Conservation (phyloP, 1,140 invertebrate species). For the Steinernema feltiae region DNA sequence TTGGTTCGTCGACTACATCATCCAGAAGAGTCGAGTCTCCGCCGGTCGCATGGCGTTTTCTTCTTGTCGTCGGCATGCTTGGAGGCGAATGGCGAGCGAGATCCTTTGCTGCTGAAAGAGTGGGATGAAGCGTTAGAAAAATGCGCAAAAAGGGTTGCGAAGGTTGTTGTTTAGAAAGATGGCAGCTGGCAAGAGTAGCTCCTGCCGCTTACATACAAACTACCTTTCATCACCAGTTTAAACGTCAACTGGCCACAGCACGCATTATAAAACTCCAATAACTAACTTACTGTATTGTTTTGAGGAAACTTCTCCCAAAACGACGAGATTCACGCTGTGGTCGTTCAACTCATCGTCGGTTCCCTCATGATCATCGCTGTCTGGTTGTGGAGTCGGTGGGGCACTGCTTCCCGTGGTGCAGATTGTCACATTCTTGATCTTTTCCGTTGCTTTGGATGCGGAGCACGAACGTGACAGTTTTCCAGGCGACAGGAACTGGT, state of each 20-base stretch:
- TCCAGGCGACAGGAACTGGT: neutral
- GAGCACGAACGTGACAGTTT: neutral
- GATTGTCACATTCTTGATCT: neutral
- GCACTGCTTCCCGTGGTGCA: neutral
- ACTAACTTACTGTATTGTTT: constrained; percentile 44
- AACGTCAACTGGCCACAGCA: neutral
- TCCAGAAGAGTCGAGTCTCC: constrained; percentile 19
- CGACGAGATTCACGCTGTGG: constrained; percentile 51
- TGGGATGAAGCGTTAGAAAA: neutral
- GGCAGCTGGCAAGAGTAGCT: no score
- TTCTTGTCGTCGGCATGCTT: neutral
- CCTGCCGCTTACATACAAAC: no score
- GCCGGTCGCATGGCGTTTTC: neutral
- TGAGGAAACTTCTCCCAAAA: constrained; percentile 44
- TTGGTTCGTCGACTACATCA: neutral
- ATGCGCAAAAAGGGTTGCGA: neutral
- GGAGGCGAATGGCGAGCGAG: neutral
- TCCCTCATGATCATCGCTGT: constrained; percentile 28
- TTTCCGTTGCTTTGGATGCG: neutral
- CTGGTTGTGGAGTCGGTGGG: neutral
- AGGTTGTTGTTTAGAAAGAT: neutral
- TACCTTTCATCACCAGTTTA: neutral
- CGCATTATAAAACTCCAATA: neutral
- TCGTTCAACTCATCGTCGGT: constrained; percentile 50
- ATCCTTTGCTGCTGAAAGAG: neutral